These are phyloP conservation scores for Botrylloides violaceus DNA, from an alignment of 23 tunicate species.

Conservation along the genomic window DNA sequence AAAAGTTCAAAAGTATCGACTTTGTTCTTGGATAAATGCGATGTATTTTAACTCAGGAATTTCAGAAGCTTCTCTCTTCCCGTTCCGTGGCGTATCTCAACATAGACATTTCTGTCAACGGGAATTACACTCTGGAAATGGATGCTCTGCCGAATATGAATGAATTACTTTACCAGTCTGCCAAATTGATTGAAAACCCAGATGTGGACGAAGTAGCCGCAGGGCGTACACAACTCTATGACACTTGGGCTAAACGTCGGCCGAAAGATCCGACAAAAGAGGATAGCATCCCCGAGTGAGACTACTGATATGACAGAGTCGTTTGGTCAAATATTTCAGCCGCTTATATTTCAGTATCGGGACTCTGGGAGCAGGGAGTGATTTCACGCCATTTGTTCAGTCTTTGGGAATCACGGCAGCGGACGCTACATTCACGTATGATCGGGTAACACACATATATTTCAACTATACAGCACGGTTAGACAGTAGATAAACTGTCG, in stretches of 20 bases:
- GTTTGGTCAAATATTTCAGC: not conserved
- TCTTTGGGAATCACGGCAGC: conserved; percentile 18
- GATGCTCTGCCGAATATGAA: conserved; percentile 26
- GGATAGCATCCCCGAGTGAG: not conserved
- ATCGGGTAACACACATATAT: too few relatives aligned
- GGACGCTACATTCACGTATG: conserved; percentile 16
- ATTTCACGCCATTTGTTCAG: conserved; percentile 47
- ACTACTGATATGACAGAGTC: not conserved
- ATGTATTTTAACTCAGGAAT: conserved; percentile 26
- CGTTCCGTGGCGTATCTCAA: conserved; percentile 62
- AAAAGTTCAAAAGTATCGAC: too few relatives aligned
- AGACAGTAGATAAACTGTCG: too few relatives aligned
- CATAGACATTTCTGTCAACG: conserved; percentile 39
- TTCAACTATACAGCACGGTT: too few relatives aligned
- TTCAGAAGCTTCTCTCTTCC: conserved; percentile 38
- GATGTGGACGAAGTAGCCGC: conserved; percentile 23
- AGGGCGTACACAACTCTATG: conserved; percentile 39
- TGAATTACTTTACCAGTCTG: conserved; percentile 21
- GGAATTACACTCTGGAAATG: conserved; percentile 35
- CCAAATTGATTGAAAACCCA: conserved; percentile 34
- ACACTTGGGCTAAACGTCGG: conserved; percentile 31
- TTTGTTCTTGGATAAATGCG: not conserved
- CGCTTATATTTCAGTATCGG: not conserved
- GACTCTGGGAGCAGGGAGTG: conserved; percentile 41
- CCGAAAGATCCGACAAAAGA: not conserved